Conservation (phyloP, 2,888 invertebrate genomes). For the Andrena flavipes region DNA sequence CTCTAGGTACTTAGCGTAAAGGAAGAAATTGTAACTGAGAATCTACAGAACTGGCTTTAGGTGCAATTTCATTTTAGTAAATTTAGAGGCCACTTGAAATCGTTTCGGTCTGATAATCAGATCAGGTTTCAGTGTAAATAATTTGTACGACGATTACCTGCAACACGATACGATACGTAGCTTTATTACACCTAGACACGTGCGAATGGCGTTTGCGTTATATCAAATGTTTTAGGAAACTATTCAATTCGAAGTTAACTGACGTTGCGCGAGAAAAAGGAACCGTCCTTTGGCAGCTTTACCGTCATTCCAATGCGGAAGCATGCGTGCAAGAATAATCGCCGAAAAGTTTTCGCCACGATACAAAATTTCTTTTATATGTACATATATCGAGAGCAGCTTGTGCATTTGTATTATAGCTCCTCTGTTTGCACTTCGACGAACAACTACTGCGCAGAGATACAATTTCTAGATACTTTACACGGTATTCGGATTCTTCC, state of each 20-base stretch:
- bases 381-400: background rate
- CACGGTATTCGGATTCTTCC: background rate
- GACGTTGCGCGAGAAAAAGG: background rate
- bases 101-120: background rate
- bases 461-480: slow-evolving; percentile 4
- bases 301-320: background rate
- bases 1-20: slow-evolving; percentile 3
- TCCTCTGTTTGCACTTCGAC: background rate
- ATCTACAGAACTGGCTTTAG: slow-evolving; percentile 15
- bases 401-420: background rate
- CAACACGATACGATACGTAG: slow-evolving; percentile 23
- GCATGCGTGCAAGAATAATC: background rate
- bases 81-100: background rate
- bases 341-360: slow-evolving; percentile 9
- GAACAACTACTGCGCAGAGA: background rate
- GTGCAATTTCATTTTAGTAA: slow-evolving; percentile 30
- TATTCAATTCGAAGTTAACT: background rate
- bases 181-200: slow-evolving; percentile 49
- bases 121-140: slow-evolving; percentile 37
- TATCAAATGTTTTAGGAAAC: background rate
- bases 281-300: slow-evolving; percentile 27
- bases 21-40: background rate
- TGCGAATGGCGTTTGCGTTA: slow-evolving; percentile 39
- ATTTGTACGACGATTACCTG: slow-evolving; percentile 22
- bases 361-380: background rate